Percentiles rank a stretch among this genome's conserved stretches.
Conservation (phyloP, 2,113 vertebrate genomes). For the Brevimyrus niger region DNA sequence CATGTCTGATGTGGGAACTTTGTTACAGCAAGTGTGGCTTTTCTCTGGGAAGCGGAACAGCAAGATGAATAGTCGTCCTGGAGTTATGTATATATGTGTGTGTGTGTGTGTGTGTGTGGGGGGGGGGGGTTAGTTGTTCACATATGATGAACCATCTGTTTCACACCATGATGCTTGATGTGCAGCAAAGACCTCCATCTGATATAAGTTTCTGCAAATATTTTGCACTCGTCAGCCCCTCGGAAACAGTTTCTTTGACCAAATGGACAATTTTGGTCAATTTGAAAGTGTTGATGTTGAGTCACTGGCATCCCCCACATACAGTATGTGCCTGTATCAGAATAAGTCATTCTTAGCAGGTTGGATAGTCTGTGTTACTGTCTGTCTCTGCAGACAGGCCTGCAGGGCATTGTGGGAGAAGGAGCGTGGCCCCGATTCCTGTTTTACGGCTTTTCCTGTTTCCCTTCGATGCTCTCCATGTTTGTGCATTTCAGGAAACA, state of each 20-base stretch:
- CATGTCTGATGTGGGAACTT: background rate
- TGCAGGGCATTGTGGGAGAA: background rate
- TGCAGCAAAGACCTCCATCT: background rate
- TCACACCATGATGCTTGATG: background rate
- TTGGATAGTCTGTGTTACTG: background rate
- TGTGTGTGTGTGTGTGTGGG: too few species aligned
- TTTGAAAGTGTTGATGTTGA: background rate
- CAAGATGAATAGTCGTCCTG: background rate
- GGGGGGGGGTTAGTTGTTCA: background rate
- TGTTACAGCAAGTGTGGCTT: background rate
- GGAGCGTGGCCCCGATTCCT: background rate
- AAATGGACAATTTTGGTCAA: background rate
- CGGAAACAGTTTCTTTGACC: background rate
- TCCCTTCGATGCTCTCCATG: background rate
- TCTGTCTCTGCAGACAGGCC: background rate
- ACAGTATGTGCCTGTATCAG: background rate
- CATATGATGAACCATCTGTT: background rate
- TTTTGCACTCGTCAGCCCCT: background rate
- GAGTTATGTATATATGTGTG: background rate
- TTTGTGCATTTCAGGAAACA: background rate
- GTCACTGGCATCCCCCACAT: background rate
- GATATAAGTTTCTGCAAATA: background rate
- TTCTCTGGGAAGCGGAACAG: conserved; percentile 18
- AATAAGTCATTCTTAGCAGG: background rate
- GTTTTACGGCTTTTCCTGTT: background rate